Percentiles rank a stretch among this genome's conserved stretches.
Conservation (phyloP, 2,888 invertebrate genomes). For the Troides oblongomaculatus region DNA sequence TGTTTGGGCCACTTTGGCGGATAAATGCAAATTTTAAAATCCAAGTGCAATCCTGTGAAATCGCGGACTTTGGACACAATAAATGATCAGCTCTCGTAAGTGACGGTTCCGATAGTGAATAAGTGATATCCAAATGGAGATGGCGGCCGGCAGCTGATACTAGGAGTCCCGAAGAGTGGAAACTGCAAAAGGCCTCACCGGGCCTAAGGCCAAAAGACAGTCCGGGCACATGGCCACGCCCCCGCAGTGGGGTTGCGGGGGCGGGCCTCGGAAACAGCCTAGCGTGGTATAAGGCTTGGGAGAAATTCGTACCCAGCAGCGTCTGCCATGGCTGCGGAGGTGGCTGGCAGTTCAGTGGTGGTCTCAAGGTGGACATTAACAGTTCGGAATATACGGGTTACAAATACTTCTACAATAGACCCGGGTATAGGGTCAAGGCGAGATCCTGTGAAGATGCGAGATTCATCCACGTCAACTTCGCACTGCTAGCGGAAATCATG, state of each 20-base stretch:
- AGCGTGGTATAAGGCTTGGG: constrained; percentile 46
- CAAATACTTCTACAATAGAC: constrained; percentile 63
- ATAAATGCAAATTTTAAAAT: constrained; percentile 22
- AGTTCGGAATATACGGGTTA: constrained; percentile 78
- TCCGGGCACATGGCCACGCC: constrained; percentile 75
- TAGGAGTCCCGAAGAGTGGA: constrained; percentile 66
- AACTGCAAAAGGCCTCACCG: constrained; percentile 64
- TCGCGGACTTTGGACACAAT: constrained; percentile 19
- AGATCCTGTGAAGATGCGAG: constrained; percentile 81
- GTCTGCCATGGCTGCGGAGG: constrained; percentile 72
- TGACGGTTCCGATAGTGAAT: constrained; percentile 50
- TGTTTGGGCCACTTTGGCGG: constrained; percentile 7
- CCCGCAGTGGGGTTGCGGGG: constrained; percentile 64
- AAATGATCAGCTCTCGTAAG: constrained; percentile 45
- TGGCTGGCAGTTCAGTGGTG: constrained; percentile 69
- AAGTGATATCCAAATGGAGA: constrained; percentile 78
- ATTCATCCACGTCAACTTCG: constrained; percentile 83
- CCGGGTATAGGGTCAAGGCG: constrained; percentile 63
- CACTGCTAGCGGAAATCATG: constrained; percentile 80
- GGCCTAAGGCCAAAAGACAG: constrained; percentile 49
- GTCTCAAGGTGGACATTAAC: constrained; percentile 64
- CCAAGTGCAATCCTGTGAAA: constrained; percentile 24
- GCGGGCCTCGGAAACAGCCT: constrained; percentile 35
- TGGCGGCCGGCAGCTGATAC: constrained; percentile 73
- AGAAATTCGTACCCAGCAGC: constrained; percentile 64